These are phyloP conservation scores for Anguilla japonica DNA, from an alignment of 2,113 vertebrate species.

Conservation along the genomic window DNA sequence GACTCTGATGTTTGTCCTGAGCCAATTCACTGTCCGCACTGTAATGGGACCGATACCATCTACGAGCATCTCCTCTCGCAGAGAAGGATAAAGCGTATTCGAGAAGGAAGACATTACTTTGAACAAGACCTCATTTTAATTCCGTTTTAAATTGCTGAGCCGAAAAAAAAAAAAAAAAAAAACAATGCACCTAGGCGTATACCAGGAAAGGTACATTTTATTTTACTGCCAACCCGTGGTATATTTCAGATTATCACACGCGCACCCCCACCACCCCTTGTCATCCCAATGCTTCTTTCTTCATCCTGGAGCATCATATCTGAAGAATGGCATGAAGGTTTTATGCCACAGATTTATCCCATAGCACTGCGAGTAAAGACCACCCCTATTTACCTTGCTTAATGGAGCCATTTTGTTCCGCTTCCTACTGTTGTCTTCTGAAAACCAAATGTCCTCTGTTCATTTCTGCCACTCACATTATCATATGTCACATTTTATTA, in stretches of 20 bases:
- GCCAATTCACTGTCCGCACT: background rate
- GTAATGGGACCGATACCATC: background rate
- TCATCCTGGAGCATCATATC: constrained; percentile 18
- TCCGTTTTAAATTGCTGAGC: background rate
- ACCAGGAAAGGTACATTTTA: background rate
- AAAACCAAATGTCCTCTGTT: background rate
- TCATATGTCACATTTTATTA: background rate
- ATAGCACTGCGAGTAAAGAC: background rate
- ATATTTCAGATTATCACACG: constrained; percentile 5
- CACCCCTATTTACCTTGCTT: constrained; percentile 26
- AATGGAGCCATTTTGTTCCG: background rate
- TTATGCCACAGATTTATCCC: constrained; percentile 17
- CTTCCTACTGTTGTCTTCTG: background rate
- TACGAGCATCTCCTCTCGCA: background rate
- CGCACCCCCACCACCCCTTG: background rate
- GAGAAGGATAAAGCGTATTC: background rate
- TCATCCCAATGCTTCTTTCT: background rate
- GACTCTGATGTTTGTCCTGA: background rate
- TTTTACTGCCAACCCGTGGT: background rate
- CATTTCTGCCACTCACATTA: background rate
- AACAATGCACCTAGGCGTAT: background rate
- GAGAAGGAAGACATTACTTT: background rate
- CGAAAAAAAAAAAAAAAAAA: background rate
- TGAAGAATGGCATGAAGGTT: constrained; percentile 9
- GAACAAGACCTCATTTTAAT: constrained; percentile 18